Base-by-base conservation (phyloP, 2,113 vertebrate species). In the Alectura lathami region DNA sequence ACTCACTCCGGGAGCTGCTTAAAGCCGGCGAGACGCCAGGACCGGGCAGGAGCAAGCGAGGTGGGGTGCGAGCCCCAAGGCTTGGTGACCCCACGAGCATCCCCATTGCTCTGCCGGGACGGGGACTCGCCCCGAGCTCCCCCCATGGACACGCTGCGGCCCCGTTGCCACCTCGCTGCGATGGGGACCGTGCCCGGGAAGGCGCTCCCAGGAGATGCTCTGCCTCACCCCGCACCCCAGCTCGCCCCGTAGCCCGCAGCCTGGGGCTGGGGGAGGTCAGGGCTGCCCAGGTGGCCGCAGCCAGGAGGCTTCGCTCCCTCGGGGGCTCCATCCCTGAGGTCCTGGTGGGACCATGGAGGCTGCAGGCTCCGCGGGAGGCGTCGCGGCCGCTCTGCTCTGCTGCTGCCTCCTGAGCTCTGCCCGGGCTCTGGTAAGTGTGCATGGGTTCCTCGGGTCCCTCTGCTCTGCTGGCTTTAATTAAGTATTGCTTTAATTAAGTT, bases 371-470 rank as follows among this genome's bases (percentile, higher is more conserved):
- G 1, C 8, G 56, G 86, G 86, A 72, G 53, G 56, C 12, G 1
- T 70, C n/a, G 0, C 1, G 1, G 72, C 8, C 17, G 40, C 42
- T 80, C 72, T 96, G 2, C 59, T 97, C 68, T 96, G 82, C 94
- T 94, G 93, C 91, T 94, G 84, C 36, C 85, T 97, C 42, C 79
- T 95, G 59, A 63, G 91, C 29, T 93, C 72, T 2, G 81, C 4
- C 1, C 38, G 78, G 84, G 95, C 96, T 64, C 76, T 97, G 96
- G 96, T 97, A 94, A 96, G 96, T 97, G 48, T 13, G 56, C 2
- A 0, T 6, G 56, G 81, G 70, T 54, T 79, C 13, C 70, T 54
- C 54, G 0, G 0, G 3, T 62, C n/a, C 30, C 26, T 84, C 18
- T 67, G 38, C 38, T 38, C 27, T 29, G 29, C 13, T 12, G 53